Conservation (phyloP, 2,888 invertebrate genomes). For the Salticus scenicus region DNA sequence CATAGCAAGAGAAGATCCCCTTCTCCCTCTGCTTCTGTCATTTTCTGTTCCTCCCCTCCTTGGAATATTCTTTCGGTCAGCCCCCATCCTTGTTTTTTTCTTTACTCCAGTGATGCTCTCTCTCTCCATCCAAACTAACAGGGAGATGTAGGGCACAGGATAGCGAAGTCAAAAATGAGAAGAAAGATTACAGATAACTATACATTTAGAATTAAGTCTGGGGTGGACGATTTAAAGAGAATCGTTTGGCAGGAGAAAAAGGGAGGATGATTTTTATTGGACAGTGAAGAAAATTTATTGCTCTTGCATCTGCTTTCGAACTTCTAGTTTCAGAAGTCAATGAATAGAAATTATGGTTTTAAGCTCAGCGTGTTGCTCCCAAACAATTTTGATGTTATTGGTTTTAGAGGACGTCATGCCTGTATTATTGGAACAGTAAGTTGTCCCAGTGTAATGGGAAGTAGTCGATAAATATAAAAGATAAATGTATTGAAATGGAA, state of each 20-base stretch:
- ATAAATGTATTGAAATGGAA: too few relatives aligned
- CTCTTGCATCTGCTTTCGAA: constrained; percentile 33
- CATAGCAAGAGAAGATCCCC: constrained; percentile 27
- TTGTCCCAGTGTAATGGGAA: background rate
- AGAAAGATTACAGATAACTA: constrained; percentile 66
- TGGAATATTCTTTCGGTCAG: constrained; percentile 38
- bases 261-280: constrained; percentile 53
- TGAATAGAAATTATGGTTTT: constrained; percentile 9
- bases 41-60: constrained; percentile 32
- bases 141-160: constrained; percentile 9
- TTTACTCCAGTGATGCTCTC: background rate
- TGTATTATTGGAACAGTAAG: background rate
- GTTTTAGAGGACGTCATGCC: constrained; percentile 5
- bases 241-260: constrained; percentile 35
- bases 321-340: background rate
- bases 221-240: constrained; percentile 47
- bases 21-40: constrained; percentile 35
- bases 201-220: constrained; percentile 62
- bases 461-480: background rate
- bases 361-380: constrained; percentile 23
- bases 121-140: background rate
- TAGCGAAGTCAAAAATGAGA: constrained; percentile 31
- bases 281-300: constrained; percentile 56
- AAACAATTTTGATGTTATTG: constrained; percentile 38
- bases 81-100: background rate